Evolutionary conservation across 2,113 vertebrate species (phyloP).

Genomic region (Myanophis thanlyinensis): DNA sequence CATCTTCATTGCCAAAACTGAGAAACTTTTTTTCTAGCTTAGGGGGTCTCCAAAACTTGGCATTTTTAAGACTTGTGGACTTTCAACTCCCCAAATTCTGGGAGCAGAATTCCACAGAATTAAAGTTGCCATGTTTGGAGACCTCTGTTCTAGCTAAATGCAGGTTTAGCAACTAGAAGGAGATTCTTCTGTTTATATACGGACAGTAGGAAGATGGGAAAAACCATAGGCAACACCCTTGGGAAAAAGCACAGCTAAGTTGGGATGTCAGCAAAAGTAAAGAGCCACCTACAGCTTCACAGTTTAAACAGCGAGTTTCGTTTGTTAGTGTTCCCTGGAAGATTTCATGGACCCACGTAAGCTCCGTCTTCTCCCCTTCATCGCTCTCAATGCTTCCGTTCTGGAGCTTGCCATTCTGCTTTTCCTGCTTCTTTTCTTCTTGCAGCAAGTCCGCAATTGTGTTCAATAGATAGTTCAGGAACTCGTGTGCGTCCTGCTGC

Average conservation of each 20-base stretch:
- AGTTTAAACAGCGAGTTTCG: slow-evolving; percentile 93
- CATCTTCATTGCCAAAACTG: background rate
- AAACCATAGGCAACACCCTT: background rate
- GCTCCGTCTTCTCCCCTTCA: slow-evolving; percentile 79
- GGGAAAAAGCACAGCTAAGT: background rate
- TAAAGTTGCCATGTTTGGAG: background rate
- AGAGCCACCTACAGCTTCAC: slow-evolving; percentile 83
- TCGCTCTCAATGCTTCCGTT: slow-evolving; percentile 75
- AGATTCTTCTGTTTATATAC: background rate
- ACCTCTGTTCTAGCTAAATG: background rate
- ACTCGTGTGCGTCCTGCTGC: slow-evolving; percentile 93
- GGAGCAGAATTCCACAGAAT: background rate
- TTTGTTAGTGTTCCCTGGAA: slow-evolving; percentile 95
- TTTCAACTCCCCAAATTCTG: background rate
- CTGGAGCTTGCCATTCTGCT: slow-evolving; percentile 71
- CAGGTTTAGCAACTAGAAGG: background rate
- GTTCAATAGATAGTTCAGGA: slow-evolving; percentile 93
- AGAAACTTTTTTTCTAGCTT: too few species aligned
- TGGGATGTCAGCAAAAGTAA: background rate
- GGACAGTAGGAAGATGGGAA: background rate
- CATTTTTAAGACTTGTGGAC: background rate
- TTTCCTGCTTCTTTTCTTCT: slow-evolving; percentile 75
- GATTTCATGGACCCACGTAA: slow-evolving; percentile 94
- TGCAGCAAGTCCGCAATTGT: slow-evolving; percentile 89
- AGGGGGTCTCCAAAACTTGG: background rate